Conservation (phyloP, 2,797 vertebrate genomes). For the Zenarchopterus dispar region DNA sequence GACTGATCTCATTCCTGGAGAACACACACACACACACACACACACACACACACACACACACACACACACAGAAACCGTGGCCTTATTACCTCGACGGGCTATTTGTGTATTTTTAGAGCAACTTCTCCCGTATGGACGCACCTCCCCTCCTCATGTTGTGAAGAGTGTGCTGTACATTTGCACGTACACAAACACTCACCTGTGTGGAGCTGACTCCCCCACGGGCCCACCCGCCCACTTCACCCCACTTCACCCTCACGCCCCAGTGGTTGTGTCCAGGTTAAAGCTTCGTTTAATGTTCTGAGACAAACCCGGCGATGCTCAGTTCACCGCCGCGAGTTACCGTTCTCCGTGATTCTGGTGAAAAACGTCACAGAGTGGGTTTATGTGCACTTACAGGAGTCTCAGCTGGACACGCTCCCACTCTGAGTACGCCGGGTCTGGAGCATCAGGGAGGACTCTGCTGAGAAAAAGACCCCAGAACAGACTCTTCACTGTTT, state of each 20-base stretch:
- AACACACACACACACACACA: constrained; percentile 7
- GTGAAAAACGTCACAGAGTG: neutral
- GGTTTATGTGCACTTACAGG: too few relatives aligned
- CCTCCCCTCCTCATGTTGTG: neutral
- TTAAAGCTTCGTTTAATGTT: constrained; percentile 27
- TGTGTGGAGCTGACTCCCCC: constrained; percentile 22
- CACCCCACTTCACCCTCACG: constrained; percentile 15
- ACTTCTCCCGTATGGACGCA: constrained; percentile 4
- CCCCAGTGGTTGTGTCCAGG: constrained; percentile 29
- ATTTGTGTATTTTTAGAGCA: constrained; percentile 1
- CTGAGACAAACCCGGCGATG: constrained; percentile 34
- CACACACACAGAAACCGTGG: neutral
- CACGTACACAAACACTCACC: neutral
- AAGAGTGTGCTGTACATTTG: neutral
- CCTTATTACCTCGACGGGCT: neutral
- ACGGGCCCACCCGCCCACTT: neutral
- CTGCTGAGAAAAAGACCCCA: too few relatives aligned
- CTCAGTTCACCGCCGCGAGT: constrained; percentile 11
- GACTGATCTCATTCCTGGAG: constrained; percentile 21
- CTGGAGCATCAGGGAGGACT: too few relatives aligned
- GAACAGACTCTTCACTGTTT: too few relatives aligned
- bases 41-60: neutral
- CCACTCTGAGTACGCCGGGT: too few relatives aligned
- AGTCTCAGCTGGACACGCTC: too few relatives aligned
- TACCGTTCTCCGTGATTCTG: neutral